Evolutionary conservation across 92 coral and sea anemone genomes (phyloP), one percentile per base, ranked within the genome.

Genomic region (Zoanthus gigantus): DNA sequence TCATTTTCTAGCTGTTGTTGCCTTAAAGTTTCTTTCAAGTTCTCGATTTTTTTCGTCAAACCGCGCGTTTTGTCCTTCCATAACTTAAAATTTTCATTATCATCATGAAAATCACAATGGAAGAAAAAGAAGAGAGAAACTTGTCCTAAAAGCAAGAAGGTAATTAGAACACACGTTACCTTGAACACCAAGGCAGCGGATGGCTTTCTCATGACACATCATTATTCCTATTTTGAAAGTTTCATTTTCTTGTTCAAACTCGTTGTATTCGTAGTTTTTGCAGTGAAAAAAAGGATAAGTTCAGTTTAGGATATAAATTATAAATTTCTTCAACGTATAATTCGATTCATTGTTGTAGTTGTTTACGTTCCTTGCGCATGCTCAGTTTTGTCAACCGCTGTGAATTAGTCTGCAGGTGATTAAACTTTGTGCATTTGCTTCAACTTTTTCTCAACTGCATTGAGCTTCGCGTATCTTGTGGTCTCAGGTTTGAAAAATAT

Each of bases 111-210:
- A 6, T 85, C 92, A 72, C 98, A 95, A 16, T 90, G 90, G 18
- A 92, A 78, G 34, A 93, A 90, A 74, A 92, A 83, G 87, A 95
- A 89, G 66, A 95, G 89, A 44, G 90, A 85, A 50, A 95, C 83
- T 69, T 95, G 98, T 50, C 98, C 98, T 5, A 95, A 23, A 56
- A 95, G 82, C 42, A 95, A 67, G 37, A 95, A 86, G 17, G 85
- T 17, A 44, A 95, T 86, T 57, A 95, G 57, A 48, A 91, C 91
- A 90, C 95, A 95, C 75, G 98, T 95, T 92, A 94, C 94, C 69
- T 87, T 92, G 85, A 93, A 93, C 54, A 93, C 98, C 13, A 91
- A 73, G 57, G 80, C 87, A 37, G 88, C 87, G 72, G 98, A 91
- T 37, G 91, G 94, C 34, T 86, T 93, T 85, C 83, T 90, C 98